Conservation (phyloP, 2,888 invertebrate genomes). For the Cheilosia vulpina region DNA sequence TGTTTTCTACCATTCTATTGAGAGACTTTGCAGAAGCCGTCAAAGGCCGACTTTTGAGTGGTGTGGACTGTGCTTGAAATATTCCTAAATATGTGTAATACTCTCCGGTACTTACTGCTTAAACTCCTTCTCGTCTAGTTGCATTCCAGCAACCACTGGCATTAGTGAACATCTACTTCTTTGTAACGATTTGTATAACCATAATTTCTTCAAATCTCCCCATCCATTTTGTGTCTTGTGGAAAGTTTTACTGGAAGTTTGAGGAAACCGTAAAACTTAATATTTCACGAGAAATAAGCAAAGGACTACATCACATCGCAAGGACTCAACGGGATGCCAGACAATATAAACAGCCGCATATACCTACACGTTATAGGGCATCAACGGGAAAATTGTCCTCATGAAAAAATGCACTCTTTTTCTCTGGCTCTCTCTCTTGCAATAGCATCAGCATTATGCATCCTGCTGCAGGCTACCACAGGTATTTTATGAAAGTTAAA, state of each 20-base stretch:
- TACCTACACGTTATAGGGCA: slow-evolving; percentile 51
- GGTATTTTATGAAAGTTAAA: slow-evolving; percentile 70
- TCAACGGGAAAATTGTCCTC: slow-evolving; percentile 64
- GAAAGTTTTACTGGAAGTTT: slow-evolving; percentile 40
- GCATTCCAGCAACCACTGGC: background rate
- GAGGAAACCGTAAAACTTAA: slow-evolving; percentile 63
- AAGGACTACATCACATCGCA: slow-evolving; percentile 62
- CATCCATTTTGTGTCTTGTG: slow-evolving; percentile 6
- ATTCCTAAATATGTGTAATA: too few relatives aligned
- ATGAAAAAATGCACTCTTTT: slow-evolving; percentile 11
- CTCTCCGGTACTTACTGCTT: too few relatives aligned
- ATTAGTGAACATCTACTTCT: slow-evolving; percentile 3
- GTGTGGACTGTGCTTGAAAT: too few relatives aligned
- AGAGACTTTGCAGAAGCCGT: too few relatives aligned
- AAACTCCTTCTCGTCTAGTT: background rate
- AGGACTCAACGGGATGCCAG: slow-evolving; percentile 69
- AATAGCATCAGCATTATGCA: slow-evolving; percentile 33
- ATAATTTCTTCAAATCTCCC: slow-evolving; percentile 26
- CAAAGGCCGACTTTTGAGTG: too few relatives aligned
- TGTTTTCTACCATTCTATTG: too few relatives aligned
- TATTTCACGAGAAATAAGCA: slow-evolving; percentile 52
- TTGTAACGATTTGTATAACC: slow-evolving; percentile 45
- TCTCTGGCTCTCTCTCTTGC: background rate
- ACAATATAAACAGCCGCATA: slow-evolving; percentile 56
- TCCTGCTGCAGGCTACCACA: slow-evolving; percentile 63